A percentile compares a stretch with the other conserved stretches of the same genome.
These are phyloP conservation scores for Scarus forsteni DNA, from an alignment of 2,797 vertebrate species.

Conservation along the genomic window DNA sequence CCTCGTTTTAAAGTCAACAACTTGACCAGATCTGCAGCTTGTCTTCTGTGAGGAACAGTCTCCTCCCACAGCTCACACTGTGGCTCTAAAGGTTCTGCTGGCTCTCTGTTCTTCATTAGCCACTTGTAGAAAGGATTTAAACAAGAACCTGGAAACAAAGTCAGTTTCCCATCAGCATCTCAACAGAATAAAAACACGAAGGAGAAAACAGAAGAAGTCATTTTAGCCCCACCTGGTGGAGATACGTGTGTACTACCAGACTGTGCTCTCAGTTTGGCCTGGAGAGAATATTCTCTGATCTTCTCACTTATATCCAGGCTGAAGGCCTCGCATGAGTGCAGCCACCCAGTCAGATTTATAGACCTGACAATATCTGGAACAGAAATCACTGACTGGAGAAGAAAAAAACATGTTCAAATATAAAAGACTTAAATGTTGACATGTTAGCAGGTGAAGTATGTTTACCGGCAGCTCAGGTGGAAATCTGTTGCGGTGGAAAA, in stretches of 20 bases:
- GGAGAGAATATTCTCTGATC: conserved; percentile 55
- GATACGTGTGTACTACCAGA: conserved; percentile 61
- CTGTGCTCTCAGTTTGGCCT: conserved; percentile 27
- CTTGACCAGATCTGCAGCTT: conserved; percentile 62
- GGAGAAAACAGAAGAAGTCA: neutral
- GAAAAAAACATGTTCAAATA: conserved; percentile 8
- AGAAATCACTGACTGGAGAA: conserved; percentile 61
- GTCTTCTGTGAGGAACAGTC: conserved; percentile 51
- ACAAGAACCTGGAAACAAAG: conserved; percentile 67
- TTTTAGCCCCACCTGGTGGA: conserved; percentile 67
- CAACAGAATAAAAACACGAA: neutral
- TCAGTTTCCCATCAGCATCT: neutral
- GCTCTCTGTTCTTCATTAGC: conserved; percentile 25
- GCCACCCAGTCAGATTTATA: conserved; percentile 80
- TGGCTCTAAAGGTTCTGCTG: neutral
- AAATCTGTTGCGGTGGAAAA: conserved; percentile 79
- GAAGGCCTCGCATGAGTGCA: conserved; percentile 76
- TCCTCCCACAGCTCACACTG: conserved; percentile 74
- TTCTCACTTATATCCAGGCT: conserved; percentile 63
- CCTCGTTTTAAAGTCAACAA: conserved; percentile 72
- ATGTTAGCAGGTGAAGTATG: neutral
- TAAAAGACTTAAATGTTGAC: neutral
- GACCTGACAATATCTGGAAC: conserved; percentile 71
- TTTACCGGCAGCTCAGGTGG: conserved; percentile 67
- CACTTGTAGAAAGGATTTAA: conserved; percentile 64